Conservation (phyloP, 1,140 invertebrate species). For the Dendrolimus punctatus region DNA sequence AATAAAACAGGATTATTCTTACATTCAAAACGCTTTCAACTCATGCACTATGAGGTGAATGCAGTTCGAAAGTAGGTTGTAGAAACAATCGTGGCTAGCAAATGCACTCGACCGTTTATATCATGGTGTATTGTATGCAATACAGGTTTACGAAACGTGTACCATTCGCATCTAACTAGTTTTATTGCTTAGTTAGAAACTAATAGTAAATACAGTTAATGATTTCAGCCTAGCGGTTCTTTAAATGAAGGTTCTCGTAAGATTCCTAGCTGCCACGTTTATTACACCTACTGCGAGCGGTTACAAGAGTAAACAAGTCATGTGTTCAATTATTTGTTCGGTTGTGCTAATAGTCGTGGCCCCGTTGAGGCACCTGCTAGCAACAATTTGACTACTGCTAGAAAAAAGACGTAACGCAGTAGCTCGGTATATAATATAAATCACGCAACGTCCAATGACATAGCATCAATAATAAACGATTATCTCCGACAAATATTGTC, state of each 20-base stretch:
- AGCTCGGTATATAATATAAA: slow-evolving; percentile 25
- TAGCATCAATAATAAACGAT: slow-evolving; percentile 28
- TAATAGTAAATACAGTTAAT: neutral
- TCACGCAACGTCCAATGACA: slow-evolving; percentile 18
- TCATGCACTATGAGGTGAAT: slow-evolving; percentile 1
- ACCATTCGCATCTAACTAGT: neutral
- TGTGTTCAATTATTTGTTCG: slow-evolving; percentile 35
- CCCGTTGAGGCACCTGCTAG: slow-evolving; percentile 31
- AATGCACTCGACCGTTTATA: slow-evolving; percentile 1
- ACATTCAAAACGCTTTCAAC: too few species aligned
- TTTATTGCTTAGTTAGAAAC: slow-evolving; percentile 2
- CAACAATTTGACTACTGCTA: slow-evolving; percentile 18
- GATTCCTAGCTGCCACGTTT: neutral
- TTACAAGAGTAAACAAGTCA: slow-evolving; percentile 37
- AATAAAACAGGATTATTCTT: too few species aligned
- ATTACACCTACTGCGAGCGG: slow-evolving; percentile 33
- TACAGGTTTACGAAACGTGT: slow-evolving; percentile 1
- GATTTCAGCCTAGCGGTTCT: slow-evolving; percentile 21
- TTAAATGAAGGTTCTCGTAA: slow-evolving; percentile 20
- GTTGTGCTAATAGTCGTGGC: slow-evolving; percentile 36
- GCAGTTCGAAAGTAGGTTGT: slow-evolving; percentile 27
- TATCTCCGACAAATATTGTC: slow-evolving; percentile 24
- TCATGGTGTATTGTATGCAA: slow-evolving; percentile 1
- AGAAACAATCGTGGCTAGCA: slow-evolving; percentile 17
- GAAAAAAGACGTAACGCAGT: slow-evolving; percentile 14